A percentile compares a stretch with the other conserved stretches of the same genome.
Evolutionary conservation across 2,113 vertebrate genomes (phyloP).

Genomic region (Cygnus atratus): DNA sequence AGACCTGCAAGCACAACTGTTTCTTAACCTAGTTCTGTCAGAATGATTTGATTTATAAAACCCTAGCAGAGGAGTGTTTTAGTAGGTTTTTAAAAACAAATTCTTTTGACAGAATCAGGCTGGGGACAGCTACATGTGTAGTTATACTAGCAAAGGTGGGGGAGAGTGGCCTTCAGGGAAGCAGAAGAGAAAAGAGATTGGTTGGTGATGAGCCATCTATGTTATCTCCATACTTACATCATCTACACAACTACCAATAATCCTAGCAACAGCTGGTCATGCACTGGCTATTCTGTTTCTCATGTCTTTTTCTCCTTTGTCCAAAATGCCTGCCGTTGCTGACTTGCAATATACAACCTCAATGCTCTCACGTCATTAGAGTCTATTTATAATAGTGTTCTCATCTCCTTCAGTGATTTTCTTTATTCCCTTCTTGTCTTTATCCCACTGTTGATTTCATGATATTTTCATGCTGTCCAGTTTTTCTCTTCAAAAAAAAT

Average conservation of each 20-base stretch:
- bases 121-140: background rate
- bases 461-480: background rate
- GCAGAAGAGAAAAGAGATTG: background rate
- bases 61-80: background rate
- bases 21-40: conserved; percentile 59
- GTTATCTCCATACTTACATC: background rate
- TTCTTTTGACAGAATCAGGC: conserved; percentile 63
- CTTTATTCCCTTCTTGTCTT: background rate
- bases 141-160: background rate
- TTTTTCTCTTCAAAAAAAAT: background rate
- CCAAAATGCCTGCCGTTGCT: background rate
- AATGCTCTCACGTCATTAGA: background rate
- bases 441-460: background rate
- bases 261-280: background rate
- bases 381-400: background rate
- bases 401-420: background rate
- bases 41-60: conserved; percentile 46
- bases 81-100: conserved; percentile 20
- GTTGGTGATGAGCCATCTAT: background rate
- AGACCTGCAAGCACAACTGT: background rate
- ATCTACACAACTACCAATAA: background rate
- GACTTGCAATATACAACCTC: background rate
- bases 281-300: background rate
- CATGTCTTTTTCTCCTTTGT: background rate
- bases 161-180: background rate